phyloP scores from a whole-genome alignment of 2,888 invertebrate genomes.

The Torymus aiolomorphi region DNA sequence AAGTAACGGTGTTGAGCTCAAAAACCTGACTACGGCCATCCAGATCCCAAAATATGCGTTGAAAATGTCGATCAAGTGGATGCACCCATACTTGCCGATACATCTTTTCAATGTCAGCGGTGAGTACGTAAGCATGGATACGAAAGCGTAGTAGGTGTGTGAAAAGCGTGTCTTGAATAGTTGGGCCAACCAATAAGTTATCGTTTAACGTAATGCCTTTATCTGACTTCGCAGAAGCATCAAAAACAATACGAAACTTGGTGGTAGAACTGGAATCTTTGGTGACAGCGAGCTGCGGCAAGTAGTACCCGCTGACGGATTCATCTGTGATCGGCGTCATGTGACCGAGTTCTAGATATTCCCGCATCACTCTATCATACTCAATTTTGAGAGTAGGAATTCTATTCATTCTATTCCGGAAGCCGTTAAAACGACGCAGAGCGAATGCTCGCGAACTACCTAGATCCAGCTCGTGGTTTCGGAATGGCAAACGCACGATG shows the following conservation, averaged over 20 bases:
- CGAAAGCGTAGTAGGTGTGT: constrained; percentile 37
- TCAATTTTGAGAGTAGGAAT: not conserved
- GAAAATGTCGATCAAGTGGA: too few relatives aligned
- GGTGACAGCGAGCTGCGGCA: constrained; percentile 26
- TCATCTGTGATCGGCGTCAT: constrained; percentile 22
- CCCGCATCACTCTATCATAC: constrained; percentile 36
- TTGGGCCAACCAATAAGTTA: constrained; percentile 19
- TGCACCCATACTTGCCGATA: too few relatives aligned
- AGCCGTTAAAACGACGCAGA: not conserved
- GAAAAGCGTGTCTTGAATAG: constrained; percentile 49
- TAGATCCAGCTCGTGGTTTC: not conserved
- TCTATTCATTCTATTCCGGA: not conserved
- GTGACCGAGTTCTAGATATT: constrained; percentile 33
- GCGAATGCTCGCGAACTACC: not conserved
- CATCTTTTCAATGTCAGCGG: constrained; percentile 43
- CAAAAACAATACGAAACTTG: constrained; percentile 16
- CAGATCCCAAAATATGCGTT: too few relatives aligned
- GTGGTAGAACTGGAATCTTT: constrained; percentile 20
- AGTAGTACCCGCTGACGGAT: constrained; percentile 14
- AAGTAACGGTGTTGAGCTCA: too few relatives aligned
- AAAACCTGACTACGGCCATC: too few relatives aligned
- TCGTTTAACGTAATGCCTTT: constrained; percentile 17
- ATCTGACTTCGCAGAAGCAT: constrained; percentile 7
- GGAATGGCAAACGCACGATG: constrained; percentile 37
- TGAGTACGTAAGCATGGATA: constrained; percentile 30